Evolutionary conservation across 2,888 invertebrate species (phyloP).

Genomic region (Rhingia rostrata): DNA sequence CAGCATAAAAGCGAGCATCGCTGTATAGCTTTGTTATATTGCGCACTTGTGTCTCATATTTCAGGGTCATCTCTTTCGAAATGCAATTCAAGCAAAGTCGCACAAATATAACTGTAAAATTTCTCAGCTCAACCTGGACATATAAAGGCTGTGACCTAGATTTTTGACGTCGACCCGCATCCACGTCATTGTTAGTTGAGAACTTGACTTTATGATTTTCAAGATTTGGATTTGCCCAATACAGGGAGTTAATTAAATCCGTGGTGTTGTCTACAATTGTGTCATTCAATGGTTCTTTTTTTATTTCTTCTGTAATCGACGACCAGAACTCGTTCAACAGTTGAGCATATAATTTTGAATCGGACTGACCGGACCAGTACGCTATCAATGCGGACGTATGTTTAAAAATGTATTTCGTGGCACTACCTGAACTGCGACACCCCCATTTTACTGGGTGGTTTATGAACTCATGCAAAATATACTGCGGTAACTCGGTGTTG

Average conservation of each 20-base stretch:
- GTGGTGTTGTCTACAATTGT: constrained; percentile 81
- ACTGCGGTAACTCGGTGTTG: constrained; percentile 63
- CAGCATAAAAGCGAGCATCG: constrained; percentile 83
- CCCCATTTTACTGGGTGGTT: constrained; percentile 83
- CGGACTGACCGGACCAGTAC: constrained; percentile 85
- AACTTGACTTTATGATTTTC: constrained; percentile 85
- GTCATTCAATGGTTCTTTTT: constrained; percentile 75
- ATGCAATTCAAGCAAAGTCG: constrained; percentile 85
- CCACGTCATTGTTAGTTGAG: constrained; percentile 77
- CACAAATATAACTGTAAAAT: constrained; percentile 78
- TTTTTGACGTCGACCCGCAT: constrained; percentile 47
- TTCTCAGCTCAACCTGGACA: constrained; percentile 77
- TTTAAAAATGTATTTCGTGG: constrained; percentile 83
- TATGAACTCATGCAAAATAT: constrained; percentile 78
- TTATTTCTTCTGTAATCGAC: constrained; percentile 77
- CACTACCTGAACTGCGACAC: constrained; percentile 81
- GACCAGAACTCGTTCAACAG: constrained; percentile 79
- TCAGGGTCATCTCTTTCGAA: constrained; percentile 81
- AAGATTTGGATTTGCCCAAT: constrained; percentile 80
- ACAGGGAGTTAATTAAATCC: constrained; percentile 82
- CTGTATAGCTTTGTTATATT: constrained; percentile 85
- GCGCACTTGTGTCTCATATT: constrained; percentile 84
- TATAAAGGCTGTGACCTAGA: constrained; percentile 45
- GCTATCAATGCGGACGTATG: constrained; percentile 84
- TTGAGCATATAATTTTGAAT: constrained; percentile 77